These are phyloP conservation scores for Drosophila pandora DNA, from an alignment of 1,140 invertebrate genomes.

Conservation along the genomic window DNA sequence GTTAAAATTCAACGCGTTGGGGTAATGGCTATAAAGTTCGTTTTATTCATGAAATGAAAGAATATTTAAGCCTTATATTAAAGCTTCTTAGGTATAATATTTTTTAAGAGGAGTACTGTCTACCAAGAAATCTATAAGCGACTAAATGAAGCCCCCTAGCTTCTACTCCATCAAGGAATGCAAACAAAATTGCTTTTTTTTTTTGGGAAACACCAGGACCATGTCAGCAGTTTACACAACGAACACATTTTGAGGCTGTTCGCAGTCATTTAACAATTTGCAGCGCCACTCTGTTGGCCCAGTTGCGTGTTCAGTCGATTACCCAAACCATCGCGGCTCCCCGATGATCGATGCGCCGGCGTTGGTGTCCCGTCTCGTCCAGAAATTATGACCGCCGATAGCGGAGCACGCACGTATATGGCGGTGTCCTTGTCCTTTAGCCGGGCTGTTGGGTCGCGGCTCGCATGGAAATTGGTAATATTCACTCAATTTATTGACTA, in stretches of 20 bases:
- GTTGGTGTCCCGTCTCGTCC: conserved; percentile 28
- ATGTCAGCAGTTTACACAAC: conserved; percentile 17
- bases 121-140: not conserved
- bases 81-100: not conserved
- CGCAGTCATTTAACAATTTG: conserved; percentile 62
- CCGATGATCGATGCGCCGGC: conserved; percentile 66
- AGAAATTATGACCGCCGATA: conserved; percentile 70
- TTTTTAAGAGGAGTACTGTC: not conserved
- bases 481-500: conserved; percentile 80
- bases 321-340: conserved; percentile 22
- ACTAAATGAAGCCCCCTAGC: not conserved
- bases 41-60: not conserved
- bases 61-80: not conserved
- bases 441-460: conserved; percentile 12
- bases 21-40: conserved; percentile 22
- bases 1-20: conserved; percentile 23
- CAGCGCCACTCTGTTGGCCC: conserved; percentile 25
- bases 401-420: conserved; percentile 33
- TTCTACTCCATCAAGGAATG: not conserved
- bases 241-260: conserved; percentile 34
- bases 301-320: conserved; percentile 40
- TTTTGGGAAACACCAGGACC: not conserved
- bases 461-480: conserved; percentile 72
- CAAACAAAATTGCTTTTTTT: not conserved
- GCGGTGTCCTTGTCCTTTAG: conserved; percentile 39